Conservation (phyloP, 1,140 invertebrate genomes). For the Conus betulinus region DNA sequence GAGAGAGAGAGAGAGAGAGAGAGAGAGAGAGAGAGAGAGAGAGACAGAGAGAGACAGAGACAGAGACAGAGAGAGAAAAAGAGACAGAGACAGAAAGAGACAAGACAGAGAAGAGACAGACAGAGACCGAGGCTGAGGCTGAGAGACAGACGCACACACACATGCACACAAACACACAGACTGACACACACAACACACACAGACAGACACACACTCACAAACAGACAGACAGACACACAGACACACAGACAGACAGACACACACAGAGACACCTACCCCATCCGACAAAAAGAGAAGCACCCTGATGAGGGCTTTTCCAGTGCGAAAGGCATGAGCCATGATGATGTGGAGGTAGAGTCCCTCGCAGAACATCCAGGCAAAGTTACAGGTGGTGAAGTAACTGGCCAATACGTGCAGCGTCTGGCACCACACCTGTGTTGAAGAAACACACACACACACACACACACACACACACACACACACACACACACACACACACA, state of each 20-base stretch:
- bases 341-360: conserved; percentile 95
- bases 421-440: conserved; percentile 85
- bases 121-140: no score
- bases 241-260: neutral
- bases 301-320: conserved; percentile 88
- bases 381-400: conserved; percentile 93
- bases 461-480: no score
- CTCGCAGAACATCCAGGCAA: conserved; percentile 86
- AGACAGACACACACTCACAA: no score
- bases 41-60: neutral
- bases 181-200: neutral
- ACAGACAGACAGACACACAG: neutral
- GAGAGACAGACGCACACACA: no score
- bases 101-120: neutral
- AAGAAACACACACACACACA: neutral
- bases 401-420: conserved; percentile 89
- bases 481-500: no score
- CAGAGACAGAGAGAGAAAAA: neutral
- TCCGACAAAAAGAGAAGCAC: conserved; percentile 87
- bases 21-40: neutral
- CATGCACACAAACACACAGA: neutral
- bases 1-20: neutral
- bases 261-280: conserved; percentile 81
- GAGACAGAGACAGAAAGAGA: neutral
- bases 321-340: conserved; percentile 92